Percentiles rank a stretch among this genome's conserved stretches.
phyloP scores from a whole-genome alignment of 2,113 vertebrate species.

The Jacana jacana region DNA sequence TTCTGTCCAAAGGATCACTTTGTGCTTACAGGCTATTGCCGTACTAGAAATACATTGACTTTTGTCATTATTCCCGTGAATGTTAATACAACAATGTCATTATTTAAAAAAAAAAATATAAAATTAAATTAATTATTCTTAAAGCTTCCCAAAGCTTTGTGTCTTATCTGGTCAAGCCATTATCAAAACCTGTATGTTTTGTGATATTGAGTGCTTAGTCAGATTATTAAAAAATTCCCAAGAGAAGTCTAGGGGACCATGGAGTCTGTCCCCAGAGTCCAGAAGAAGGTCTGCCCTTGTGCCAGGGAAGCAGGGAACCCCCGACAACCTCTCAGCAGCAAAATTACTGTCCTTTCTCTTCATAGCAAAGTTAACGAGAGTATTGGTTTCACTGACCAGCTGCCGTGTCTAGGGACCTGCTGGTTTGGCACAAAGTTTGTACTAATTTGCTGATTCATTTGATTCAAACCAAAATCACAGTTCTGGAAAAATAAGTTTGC shows the following conservation, averaged over 20 bases:
- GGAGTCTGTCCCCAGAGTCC: neutral
- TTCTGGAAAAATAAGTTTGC: neutral
- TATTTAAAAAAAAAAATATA: neutral
- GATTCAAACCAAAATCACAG: neutral
- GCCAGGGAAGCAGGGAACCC: too few species aligned
- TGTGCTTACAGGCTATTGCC: neutral
- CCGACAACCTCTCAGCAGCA: neutral
- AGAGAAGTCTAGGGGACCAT: neutral
- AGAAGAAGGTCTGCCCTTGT: neutral
- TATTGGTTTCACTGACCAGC: neutral
- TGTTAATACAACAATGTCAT: neutral
- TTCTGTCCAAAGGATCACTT: neutral
- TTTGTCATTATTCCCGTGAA: neutral
- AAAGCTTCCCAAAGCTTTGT: neutral
- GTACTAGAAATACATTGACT: neutral
- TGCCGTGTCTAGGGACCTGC: neutral
- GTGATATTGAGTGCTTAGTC: neutral
- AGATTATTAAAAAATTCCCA: neutral
- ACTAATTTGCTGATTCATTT: neutral
- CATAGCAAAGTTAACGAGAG: neutral
- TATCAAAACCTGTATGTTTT: neutral
- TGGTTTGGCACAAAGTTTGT: neutral
- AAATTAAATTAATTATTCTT: neutral
- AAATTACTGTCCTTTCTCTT: neutral
- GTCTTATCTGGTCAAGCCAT: neutral